Evolutionary conservation across 1,140 invertebrate species (phyloP), one percentile per base, ranked within the genome.

Genomic region (Papilio machaon): DNA sequence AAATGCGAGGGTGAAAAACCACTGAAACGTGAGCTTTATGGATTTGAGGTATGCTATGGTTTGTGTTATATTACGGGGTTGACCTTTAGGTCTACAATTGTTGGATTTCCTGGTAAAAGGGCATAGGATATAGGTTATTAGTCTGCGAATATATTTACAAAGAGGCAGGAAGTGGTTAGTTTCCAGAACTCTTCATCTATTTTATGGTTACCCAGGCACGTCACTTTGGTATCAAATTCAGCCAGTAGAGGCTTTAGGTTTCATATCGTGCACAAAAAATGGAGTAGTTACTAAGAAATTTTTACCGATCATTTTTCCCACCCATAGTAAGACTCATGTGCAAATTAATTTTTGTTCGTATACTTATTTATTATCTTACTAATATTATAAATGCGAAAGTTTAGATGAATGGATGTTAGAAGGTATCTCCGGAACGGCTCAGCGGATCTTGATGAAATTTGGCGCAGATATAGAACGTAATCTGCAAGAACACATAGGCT

Each of bases 1-100:
- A 23, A 75, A 75, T 47, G 23, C 23, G 74, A 7, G 74, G 74
- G 23, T 13, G 74, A 10, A 46, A 64, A 46, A 52, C 74, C 74
- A 76, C 23, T 76, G 46, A 52, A 52, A 47, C 46, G 15, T 76
- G 74, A 76, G 19, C 47, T 76, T 49, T 76, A 76, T 70, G 30
- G 13, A 35, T 30, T 30, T 30, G 23, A 2, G 30, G 23, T 35
- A 38, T 38, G 30, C 17, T n/a, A 54, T 76, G 19, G 13, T 74
- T 74, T 43, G 73, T 35, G 11, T 73, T 73, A 11, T n/a, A 43
- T 75, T 76, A 52, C n/a, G 15, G 19, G 23, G 43, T 15, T 7
- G 43, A 46, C 9, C 3, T 67, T 11, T 67, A 67, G 74, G 46
- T 76, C 49, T 54, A 54, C 4, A 23, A 35, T 23, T 11, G 49